Evolutionary conservation across 2,797 vertebrate genomes (phyloP), one percentile per base, ranked within the genome.

Genomic region (Fistularia commersonii): DNA sequence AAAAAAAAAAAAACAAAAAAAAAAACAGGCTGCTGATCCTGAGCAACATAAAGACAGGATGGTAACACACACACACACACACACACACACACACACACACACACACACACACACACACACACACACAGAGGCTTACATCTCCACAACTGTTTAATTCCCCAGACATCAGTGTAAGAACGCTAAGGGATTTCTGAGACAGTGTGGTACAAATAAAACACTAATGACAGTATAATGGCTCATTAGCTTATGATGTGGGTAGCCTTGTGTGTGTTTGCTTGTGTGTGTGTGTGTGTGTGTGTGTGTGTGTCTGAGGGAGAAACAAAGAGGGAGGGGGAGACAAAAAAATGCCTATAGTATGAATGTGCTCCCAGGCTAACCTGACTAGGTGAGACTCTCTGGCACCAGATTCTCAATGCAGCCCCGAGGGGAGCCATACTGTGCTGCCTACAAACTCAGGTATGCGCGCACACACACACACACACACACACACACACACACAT

Each of bases 371-470:
- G 79, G 76, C 83, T 66, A 86, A 87, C 86, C 84, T 88, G 86
- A 69, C 75, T 77, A 86, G 83, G 85, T 87, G 86, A 89, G 87
- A 89, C 87, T 81, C 68, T 84, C 83, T 87, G 87, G 86, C 87
- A 88, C 87, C 86, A 87, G 80, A 46, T 69, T 82, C 60, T 76
- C 72, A 72, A 69, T 69, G 77, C 62, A 70, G 85, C 86, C 85
- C 76, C 32, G 46, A 60, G 82, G 79, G 80, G 64, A 68, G 69
- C 55, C 12, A 56, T 67, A 76, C 79, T 73, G 75, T 64, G 66
- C 76, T 69, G 67, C 79, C 69, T 59, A 61, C 48, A 7, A 72
- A 68, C 62, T 63, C 45, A 76, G 77, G 81, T 79, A 84, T 81
- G 76, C 60, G 31, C 50, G 3, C 34, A 23, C 48, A 41, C 55